Evolutionary conservation across 53 echinoderm and acorn worm genomes (phyloP).

Genomic region (Holothuria leucospilota): DNA sequence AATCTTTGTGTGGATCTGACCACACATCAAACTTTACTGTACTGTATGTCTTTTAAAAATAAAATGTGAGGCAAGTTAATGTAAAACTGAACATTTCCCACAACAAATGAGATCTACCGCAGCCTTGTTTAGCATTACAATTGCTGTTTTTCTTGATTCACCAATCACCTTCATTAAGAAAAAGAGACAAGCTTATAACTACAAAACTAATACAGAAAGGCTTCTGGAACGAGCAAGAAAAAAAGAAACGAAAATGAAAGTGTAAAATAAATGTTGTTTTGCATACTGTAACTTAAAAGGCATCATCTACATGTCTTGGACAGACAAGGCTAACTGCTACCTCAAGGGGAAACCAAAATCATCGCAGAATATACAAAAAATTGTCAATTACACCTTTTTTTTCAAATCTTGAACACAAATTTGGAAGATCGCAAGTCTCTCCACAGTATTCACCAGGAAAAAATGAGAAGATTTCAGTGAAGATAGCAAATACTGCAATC

Average conservation of each 20-base stretch:
- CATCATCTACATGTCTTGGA: no score
- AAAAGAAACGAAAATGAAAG: conserved; percentile 8
- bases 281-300: conserved; percentile 40
- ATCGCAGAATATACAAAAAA: conserved; percentile 40
- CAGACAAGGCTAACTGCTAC: no score
- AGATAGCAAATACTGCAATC: conserved; percentile 1
- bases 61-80: no score
- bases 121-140: no score
- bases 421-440: conserved; percentile 26
- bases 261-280: conserved; percentile 18
- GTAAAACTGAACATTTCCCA: no score
- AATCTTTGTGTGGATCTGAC: no score
- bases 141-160: no score
- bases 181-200: neutral
- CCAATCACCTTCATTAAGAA: no score
- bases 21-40: no score
- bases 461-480: conserved; percentile 24
- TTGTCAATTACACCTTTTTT: no score
- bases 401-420: conserved; percentile 5
- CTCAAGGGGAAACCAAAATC: neutral
- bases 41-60: no score
- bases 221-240: neutral
- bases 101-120: no score
- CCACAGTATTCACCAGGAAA: neutral
- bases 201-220: conserved; percentile 39